A percentile compares a stretch with the other conserved stretches of the same genome.
phyloP scores from a whole-genome alignment of 2,113 vertebrate species.

The Lethenteron reissneri region DNA sequence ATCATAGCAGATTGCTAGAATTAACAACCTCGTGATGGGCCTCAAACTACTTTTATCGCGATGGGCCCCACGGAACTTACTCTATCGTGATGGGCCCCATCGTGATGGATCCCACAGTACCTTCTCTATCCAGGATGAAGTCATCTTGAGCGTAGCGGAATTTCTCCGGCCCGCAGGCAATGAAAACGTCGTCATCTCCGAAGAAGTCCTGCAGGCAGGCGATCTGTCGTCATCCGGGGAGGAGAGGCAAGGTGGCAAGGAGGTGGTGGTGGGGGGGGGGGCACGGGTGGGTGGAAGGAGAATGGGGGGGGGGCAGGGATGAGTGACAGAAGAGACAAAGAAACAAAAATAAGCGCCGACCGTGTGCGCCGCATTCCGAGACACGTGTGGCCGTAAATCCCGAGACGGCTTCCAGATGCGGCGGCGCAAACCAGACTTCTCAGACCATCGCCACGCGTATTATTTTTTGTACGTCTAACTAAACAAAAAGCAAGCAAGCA shows the following conservation, averaged over 20 bases:
- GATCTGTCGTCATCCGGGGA: constrained; percentile 26
- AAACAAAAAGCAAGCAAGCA: no score
- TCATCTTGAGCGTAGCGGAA: constrained; percentile 90
- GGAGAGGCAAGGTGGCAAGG: not conserved
- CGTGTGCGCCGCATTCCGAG: no score
- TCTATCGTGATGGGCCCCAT: no score
- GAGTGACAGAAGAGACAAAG: not conserved
- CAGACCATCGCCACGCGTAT: no score
- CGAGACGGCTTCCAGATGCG: no score
- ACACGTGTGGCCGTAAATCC: no score
- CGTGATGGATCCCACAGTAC: constrained; percentile 20
- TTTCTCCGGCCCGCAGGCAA: constrained; percentile 95
- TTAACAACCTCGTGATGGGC: no score
- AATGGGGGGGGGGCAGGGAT: not conserved
- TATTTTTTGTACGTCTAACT: no score
- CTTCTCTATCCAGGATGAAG: constrained; percentile 85
- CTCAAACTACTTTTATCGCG: no score
- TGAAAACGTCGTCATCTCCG: constrained; percentile 89
- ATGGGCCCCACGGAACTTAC: no score
- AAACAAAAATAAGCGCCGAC: not conserved
- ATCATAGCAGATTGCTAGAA: no score
- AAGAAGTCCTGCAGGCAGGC: constrained; percentile 93
- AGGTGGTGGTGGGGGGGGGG: not conserved
- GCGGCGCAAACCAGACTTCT: no score
- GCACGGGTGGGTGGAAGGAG: not conserved